A percentile compares a stretch with the other conserved stretches of the same genome.
Evolutionary conservation across 2,888 invertebrate species (phyloP).

Genomic region (Euzophera pinguis): DNA sequence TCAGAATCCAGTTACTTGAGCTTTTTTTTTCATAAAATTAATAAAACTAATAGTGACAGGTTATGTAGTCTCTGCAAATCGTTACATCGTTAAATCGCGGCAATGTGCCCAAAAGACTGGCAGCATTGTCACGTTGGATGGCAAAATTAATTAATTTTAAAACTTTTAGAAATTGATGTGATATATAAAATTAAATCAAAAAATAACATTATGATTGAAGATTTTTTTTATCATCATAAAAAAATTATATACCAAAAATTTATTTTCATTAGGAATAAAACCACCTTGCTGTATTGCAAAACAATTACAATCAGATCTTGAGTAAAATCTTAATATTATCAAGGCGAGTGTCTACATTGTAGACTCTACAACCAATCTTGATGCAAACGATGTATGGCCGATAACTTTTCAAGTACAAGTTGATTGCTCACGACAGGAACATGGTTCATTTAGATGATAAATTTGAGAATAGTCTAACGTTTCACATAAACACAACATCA

Average conservation of each 20-base stretch:
- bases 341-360: conserved; percentile 5
- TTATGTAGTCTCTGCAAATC: no score
- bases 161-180: no score
- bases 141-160: no score
- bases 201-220: no score
- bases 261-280: background rate
- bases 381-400: conserved; percentile 11
- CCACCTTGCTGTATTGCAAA: conserved; percentile 16
- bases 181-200: no score
- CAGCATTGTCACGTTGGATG: no score
- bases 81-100: no score
- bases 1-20: background rate
- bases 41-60: no score
- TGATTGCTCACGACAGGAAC: background rate
- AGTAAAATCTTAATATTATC: conserved; percentile 15
- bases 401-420: conserved; percentile 2
- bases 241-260: background rate
- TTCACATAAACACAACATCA: no score
- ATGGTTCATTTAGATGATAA: conserved; percentile 24
- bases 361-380: conserved; percentile 4
- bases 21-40: background rate
- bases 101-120: no score
- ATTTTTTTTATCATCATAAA: no score
- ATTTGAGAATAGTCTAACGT: conserved; percentile 28
- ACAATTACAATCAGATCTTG: conserved; percentile 16